These are phyloP conservation scores for Synodontis membranacea DNA, from an alignment of 2,113 vertebrate genomes.

Conservation along the genomic window DNA sequence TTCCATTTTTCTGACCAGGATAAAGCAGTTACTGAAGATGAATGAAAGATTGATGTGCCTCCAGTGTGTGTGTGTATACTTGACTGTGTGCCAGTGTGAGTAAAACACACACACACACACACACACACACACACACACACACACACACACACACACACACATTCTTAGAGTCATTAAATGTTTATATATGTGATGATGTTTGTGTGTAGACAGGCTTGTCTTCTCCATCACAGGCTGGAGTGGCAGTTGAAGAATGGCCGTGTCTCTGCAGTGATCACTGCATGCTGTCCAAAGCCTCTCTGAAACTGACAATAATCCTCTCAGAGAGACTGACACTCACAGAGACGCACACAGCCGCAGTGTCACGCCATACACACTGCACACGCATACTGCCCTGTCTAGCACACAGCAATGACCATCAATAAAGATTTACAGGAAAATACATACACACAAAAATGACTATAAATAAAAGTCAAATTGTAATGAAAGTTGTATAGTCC, in stretches of 20 bases:
- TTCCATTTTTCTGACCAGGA: too few species aligned
- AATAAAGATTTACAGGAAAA: background rate
- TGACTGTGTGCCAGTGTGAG: background rate
- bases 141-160: background rate
- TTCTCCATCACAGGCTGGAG: conserved; percentile 13
- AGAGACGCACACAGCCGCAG: conserved; percentile 65
- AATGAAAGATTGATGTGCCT: too few species aligned
- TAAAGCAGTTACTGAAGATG: too few species aligned
- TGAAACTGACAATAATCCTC: conserved; percentile 74
- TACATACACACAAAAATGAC: background rate
- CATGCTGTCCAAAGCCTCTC: conserved; percentile 65
- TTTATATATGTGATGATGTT: conserved; percentile 6
- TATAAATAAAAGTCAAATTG: background rate
- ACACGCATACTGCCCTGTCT: conserved; percentile 4
- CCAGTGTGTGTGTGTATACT: background rate
- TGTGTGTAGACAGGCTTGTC: conserved; percentile 10
- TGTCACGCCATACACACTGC: conserved; percentile 67
- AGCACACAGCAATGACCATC: background rate
- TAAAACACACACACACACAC: background rate
- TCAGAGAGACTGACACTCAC: conserved; percentile 69
- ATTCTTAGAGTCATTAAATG: background rate
- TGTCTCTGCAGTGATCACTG: conserved; percentile 44
- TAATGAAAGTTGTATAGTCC: background rate
- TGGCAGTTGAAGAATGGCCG: conserved; percentile 34
- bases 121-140: background rate